A percentile compares a stretch with the other conserved stretches of the same genome.
Evolutionary conservation across 2,888 invertebrate genomes (phyloP).

Genomic region (Oscheius sp.): DNA sequence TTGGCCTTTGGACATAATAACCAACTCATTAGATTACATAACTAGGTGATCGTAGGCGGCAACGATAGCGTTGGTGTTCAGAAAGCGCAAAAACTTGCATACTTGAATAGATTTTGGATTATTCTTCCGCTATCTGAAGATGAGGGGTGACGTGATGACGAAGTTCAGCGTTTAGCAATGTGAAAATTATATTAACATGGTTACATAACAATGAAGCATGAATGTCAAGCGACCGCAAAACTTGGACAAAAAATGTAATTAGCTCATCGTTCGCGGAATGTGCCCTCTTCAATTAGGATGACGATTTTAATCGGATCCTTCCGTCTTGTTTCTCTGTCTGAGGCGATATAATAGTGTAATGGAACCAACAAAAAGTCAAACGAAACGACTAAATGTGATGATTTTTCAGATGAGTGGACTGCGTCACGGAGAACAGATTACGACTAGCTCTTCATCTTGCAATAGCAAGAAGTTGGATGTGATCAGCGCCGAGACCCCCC

Average conservation of each 20-base stretch:
- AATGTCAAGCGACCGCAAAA: too few relatives aligned
- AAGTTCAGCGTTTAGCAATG: too few relatives aligned
- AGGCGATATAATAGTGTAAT: too few relatives aligned
- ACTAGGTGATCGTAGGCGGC: not conserved
- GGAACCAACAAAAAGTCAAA: too few relatives aligned
- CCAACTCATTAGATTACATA: not conserved
- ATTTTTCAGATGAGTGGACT: conserved; percentile 55
- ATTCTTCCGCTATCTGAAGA: too few relatives aligned
- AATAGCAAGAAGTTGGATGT: conserved; percentile 61
- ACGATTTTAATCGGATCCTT: too few relatives aligned
- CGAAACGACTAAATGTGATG: not conserved
- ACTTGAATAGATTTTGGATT: not conserved
- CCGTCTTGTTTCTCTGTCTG: too few relatives aligned
- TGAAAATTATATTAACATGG: too few relatives aligned
- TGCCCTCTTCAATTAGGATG: too few relatives aligned
- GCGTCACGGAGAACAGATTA: conserved; percentile 65
- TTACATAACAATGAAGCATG: too few relatives aligned
- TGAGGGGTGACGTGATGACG: not conserved
- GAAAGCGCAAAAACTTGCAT: conserved; percentile 7
- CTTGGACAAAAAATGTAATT: too few relatives aligned
- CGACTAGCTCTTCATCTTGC: conserved; percentile 64
- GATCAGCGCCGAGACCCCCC: conserved; percentile 65
- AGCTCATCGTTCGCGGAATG: too few relatives aligned
- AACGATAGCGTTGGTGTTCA: not conserved
- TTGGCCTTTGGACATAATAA: conserved; percentile 28